A percentile compares a stretch with the other conserved stretches of the same genome.
These are phyloP conservation scores for Lasiurus cinereus DNA, from an alignment of 2,113 vertebrate genomes.

Conservation along the genomic window DNA sequence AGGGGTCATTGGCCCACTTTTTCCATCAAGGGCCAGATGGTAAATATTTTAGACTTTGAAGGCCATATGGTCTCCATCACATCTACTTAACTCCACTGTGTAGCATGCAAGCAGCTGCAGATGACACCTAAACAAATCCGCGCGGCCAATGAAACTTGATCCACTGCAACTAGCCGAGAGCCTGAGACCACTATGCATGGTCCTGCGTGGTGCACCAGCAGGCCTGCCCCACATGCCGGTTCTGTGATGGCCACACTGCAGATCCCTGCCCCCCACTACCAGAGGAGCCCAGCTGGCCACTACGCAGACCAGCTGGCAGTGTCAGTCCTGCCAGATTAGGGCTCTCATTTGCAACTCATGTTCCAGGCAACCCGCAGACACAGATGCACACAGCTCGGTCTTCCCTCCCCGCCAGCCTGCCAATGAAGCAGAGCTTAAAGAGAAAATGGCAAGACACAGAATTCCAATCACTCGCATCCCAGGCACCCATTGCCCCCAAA, in stretches of 20 bases:
- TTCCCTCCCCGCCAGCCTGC: background rate
- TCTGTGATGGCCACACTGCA: background rate
- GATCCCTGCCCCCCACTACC: background rate
- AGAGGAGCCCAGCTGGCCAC: background rate
- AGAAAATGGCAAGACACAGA: background rate
- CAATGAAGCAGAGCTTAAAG: background rate
- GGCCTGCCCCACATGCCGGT: background rate
- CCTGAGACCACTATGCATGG: background rate
- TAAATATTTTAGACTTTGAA: background rate
- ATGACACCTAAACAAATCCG: fast-evolving
- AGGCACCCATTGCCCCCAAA: fast-evolving
- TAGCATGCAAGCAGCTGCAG: background rate
- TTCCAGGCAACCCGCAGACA: background rate
- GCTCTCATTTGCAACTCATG: background rate
- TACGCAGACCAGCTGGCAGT: background rate
- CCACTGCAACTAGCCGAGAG: background rate
- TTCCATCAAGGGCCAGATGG: background rate
- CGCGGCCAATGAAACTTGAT: background rate
- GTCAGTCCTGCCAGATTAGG: background rate
- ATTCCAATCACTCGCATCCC: background rate
- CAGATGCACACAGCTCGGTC: background rate
- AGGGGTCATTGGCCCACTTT: background rate
- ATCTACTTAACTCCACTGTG: background rate
- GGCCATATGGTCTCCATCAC: background rate
- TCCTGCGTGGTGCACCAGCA: fast-evolving